Evolutionary conservation across 1,140 invertebrate genomes (phyloP), one percentile per base, ranked within the genome.

Genomic region (Lethrus apterus): DNA sequence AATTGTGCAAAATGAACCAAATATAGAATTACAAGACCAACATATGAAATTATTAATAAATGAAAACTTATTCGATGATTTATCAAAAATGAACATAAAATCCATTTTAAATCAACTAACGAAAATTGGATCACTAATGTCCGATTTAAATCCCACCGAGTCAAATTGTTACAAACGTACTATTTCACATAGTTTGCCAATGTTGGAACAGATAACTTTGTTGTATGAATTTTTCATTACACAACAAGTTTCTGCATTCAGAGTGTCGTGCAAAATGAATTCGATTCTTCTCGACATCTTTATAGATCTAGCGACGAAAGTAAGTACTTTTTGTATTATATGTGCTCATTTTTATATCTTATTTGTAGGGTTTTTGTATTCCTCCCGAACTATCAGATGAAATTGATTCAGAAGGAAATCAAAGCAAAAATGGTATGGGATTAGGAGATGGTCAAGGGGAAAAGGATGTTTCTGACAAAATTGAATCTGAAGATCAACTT

Each of bases 401-500:
- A 60, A 77, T 79, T 14, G 46, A 75, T 76, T 70, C 71, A 11
- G 72, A 75, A 44, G 79, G 73, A 24, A 75, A 21, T 72, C 78
- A 30, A 75, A 77, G 48, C 62, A 74, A 5, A 0, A 78, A 82
- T 42, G 86, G 86, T 8, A 79, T 84, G 66, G 94, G 93, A 0
- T 69, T 98, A 2, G 91, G 89, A 1, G 93, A 97, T 52, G 93
- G 93, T 0, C 85, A 95, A 56, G 93, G 93, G 7, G 77, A 86
- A 48, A 93, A 90, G 60, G 94, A 99, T 72, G 90, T 98, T 3
- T 97, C 93, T 1, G 93, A 98, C 42, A 74, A 78, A 62, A 90
- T 97, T 23, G 91, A 97, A 66, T 64, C 75, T 38, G 86, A 97
- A 73, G 95, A 98, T 73, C 94, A 97, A 68, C 65, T 97, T 17